A percentile compares a stretch with the other conserved stretches of the same genome.
Conservation (phyloP, 2,888 invertebrate species). For the Coleophora flavipennella region DNA sequence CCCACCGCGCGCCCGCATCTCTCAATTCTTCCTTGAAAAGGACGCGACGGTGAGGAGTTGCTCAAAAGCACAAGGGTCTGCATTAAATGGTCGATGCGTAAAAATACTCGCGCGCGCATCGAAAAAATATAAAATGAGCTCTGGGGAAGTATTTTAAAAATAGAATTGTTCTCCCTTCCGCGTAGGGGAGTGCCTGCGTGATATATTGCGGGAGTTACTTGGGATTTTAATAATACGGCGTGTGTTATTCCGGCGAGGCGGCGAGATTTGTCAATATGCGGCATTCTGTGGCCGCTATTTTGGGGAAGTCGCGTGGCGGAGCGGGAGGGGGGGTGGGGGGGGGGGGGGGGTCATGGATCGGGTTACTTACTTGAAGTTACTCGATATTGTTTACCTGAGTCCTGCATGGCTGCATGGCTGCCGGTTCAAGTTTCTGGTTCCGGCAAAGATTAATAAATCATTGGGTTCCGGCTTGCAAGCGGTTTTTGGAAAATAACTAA, state of each 20-base stretch:
- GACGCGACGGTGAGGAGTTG: constrained; percentile 12
- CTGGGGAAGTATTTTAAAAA: constrained; percentile 68
- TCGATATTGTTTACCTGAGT: constrained; percentile 49
- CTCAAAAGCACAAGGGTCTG: constrained; percentile 17
- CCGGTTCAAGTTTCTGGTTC: constrained; percentile 34
- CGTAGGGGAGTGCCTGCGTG: constrained; percentile 56
- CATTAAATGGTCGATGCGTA: constrained; percentile 37
- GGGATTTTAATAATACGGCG: constrained; percentile 69
- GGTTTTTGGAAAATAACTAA: no score
- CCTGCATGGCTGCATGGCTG: no score
- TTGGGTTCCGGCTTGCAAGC: no score
- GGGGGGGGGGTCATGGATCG: constrained; percentile 25
- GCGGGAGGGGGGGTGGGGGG: no score
- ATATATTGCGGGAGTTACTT: constrained; percentile 66
- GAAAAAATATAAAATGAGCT: constrained; percentile 68
- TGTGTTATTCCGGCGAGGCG: constrained; percentile 66
- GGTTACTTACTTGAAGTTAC: constrained; percentile 34
- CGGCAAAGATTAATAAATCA: no score
- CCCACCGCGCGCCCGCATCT: constrained; percentile 16
- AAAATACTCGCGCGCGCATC: constrained; percentile 45
- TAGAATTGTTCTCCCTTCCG: constrained; percentile 52
- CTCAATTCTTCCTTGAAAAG: background rate
- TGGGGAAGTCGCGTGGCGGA: constrained; percentile 55
- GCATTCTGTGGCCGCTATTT: constrained; percentile 65
- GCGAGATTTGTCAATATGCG: constrained; percentile 69